Evolutionary conservation across 1,140 invertebrate genomes (phyloP).

Genomic region (Pararge aegeria): DNA sequence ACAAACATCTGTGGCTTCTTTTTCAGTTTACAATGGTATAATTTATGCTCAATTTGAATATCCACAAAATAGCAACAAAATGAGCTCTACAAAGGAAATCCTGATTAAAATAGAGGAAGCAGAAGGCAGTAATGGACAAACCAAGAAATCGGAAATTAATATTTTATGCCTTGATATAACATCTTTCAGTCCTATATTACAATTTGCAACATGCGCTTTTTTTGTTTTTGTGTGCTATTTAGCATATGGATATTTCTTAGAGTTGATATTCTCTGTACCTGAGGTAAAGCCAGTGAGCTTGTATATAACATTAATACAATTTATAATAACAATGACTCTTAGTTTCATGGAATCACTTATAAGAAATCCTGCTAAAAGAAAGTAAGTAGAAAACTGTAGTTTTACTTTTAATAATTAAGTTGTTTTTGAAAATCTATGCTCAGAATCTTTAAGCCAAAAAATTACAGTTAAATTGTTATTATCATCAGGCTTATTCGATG

Average conservation of each 20-base stretch:
- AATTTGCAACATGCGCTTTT: conserved; percentile 88
- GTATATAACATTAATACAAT: conserved; percentile 96
- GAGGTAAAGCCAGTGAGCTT: conserved; percentile 94
- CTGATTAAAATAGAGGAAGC: conserved; percentile 55
- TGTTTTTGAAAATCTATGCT: no score
- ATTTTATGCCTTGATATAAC: conserved; percentile 89
- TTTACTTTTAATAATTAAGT: neutral
- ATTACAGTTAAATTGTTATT: no score
- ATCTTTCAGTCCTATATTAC: conserved; percentile 82
- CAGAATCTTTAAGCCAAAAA: no score
- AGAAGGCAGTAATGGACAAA: conserved; percentile 30
- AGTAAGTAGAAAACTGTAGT: conserved; percentile 78
- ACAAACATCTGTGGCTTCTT: no score
- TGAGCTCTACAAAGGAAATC: conserved; percentile 57
- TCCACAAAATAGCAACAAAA: conserved; percentile 21
- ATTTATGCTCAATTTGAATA: neutral
- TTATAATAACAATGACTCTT: conserved; percentile 91
- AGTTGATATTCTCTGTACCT: conserved; percentile 93
- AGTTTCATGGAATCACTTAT: conserved; percentile 88
- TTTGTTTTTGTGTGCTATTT: conserved; percentile 94
- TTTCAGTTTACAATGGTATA: conserved; percentile 14
- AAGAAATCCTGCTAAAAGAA: conserved; percentile 83
- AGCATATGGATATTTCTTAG: conserved; percentile 95
- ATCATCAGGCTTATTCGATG: no score
- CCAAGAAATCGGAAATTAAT: conserved; percentile 72